A percentile compares a stretch with the other conserved stretches of the same genome.
These are phyloP conservation scores for Incurvaria masculella DNA, from an alignment of 2,888 invertebrate genomes.

Conservation along the genomic window DNA sequence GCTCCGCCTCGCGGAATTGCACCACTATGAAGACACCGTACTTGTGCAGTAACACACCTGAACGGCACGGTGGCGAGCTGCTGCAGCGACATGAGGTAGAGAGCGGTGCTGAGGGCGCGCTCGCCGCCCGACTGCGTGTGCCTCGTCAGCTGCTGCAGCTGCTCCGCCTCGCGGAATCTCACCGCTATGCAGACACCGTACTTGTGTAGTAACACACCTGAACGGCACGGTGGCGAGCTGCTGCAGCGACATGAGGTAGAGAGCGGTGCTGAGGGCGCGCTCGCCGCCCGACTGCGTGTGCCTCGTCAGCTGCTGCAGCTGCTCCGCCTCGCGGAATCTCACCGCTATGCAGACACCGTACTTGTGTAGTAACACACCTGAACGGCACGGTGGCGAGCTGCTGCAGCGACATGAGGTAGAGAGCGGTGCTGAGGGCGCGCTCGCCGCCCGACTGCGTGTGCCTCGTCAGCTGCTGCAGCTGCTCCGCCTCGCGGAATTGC, in stretches of 20 bases:
- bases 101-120: conserved; percentile 81
- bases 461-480: conserved; percentile 74
- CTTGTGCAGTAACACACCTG: conserved; percentile 81
- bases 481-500: conserved; percentile 76
- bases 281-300: conserved; percentile 95
- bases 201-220: conserved; percentile 64
- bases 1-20: conserved; percentile 71
- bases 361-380: too few species aligned
- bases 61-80: conserved; percentile 83
- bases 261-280: conserved; percentile 87
- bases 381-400: conserved; percentile 84
- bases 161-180: conserved; percentile 51
- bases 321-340: conserved; percentile 78
- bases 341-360: too few species aligned
- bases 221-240: conserved; percentile 89
- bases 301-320: conserved; percentile 74
- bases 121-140: conserved; percentile 79
- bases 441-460: conserved; percentile 95
- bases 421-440: conserved; percentile 87
- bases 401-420: conserved; percentile 90
- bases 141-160: conserved; percentile 68
- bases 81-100: conserved; percentile 81
- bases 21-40: conserved; percentile 89
- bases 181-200: conserved; percentile 74
- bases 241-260: conserved; percentile 90